Base-by-base conservation (phyloP, 2,797 vertebrate species). In the Enteromius trimaculatus region DNA sequence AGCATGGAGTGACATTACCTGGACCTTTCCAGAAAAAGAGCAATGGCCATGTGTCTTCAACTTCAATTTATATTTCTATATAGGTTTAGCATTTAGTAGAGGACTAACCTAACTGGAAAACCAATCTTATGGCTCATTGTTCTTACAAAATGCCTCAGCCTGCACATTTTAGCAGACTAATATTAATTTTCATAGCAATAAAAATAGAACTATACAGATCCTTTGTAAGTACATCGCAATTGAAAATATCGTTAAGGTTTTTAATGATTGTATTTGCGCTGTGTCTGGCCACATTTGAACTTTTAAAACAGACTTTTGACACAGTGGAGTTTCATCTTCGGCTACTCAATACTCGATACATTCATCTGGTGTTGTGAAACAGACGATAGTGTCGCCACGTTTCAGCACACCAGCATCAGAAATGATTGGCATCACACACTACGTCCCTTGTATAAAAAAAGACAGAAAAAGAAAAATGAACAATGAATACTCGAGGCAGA, bases 181-280 rank as follows among this genome's bases (percentile, higher is more conserved):
- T 82, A 55, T 74, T 81, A 21, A 55, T 66, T 71, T 84, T 55
- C 81, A 85, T n/a, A 74, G 21, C 86, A 85, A 89, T 72, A 88
- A 88, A 89, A 89, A 90, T 88, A 89, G 81, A 90, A 82, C 88
- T 86, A 83, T 90, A 75, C 86, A 74, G 37, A 87, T 89, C 86
- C 42, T 85, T 80, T 58, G 26, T 16, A 62, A 81, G 26, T 26
- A 64, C 49, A 72, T 64, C 77, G 79, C 60, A 42, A 77, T 84
- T 85, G 8, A 79, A 85, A 85, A 89, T 64, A 44, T 8, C 77
- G 81, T 74, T 58, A 84, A 53, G 66, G 34, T 68, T 85, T 86
- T 53, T 58, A 80, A 34, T 88, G 92, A 92, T 92, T 92, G 91
- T 90, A 86, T 88, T 88, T 85, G 80, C 80, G 55, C 80, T 72